Conservation (phyloP, 2,113 vertebrate species). For the Synchiropus splendidus region DNA sequence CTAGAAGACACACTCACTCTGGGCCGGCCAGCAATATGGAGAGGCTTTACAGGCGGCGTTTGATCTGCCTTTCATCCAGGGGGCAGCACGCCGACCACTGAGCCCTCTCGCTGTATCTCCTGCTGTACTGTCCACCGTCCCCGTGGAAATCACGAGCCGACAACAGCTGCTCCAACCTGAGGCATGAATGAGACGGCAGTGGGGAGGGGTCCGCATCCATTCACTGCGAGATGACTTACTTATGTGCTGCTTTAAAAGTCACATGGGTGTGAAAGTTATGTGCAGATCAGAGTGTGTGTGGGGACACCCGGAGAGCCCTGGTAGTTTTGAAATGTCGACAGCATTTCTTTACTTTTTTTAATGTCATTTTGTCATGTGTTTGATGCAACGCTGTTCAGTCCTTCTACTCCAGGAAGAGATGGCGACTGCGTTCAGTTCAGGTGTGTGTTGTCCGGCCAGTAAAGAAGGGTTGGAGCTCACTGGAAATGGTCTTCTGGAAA, state of each 20-base stretch:
- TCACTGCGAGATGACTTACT: slow-evolving; percentile 22
- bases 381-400: no score
- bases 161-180: slow-evolving; percentile 32
- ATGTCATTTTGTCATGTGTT: no score
- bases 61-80: slow-evolving; percentile 61
- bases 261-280: no score
- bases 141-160: slow-evolving; percentile 48
- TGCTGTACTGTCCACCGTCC: slow-evolving; percentile 43
- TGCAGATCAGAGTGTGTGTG: no score
- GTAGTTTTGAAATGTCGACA: no score
- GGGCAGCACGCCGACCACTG: slow-evolving; percentile 38
- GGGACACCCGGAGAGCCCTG: no score
- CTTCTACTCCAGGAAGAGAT: no score
- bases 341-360: no score
- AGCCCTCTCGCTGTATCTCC: slow-evolving; percentile 29
- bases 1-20: slow-evolving; percentile 35
- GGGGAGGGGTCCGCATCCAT: slow-evolving; percentile 5
- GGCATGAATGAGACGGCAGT: slow-evolving; percentile 29
- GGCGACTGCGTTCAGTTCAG: no score
- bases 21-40: slow-evolving; percentile 35
- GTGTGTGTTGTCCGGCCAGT: no score
- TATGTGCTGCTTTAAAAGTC: slow-evolving; percentile 12
- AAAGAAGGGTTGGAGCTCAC: no score
- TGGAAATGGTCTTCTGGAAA: no score
- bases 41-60: slow-evolving; percentile 55